A percentile compares a stretch with the other conserved stretches of the same genome.
Conservation (phyloP, 2,113 vertebrate genomes). For the Trogon melanurus region DNA sequence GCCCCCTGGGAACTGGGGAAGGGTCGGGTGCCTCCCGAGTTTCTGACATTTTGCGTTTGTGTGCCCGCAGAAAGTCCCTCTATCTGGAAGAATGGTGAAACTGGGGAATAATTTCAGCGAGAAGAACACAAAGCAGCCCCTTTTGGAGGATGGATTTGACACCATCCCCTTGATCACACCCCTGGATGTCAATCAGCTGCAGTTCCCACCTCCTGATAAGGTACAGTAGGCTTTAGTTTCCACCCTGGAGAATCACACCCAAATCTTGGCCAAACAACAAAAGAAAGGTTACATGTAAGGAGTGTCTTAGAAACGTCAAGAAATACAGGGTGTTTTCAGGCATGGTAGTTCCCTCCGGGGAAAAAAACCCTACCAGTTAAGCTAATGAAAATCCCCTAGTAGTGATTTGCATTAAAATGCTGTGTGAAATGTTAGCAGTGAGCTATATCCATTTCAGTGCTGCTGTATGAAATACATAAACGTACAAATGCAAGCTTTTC, state of each 20-base stretch:
- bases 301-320: not conserved
- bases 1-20: not conserved
- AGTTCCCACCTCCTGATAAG: conserved; percentile 93
- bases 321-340: not conserved
- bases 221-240: conserved; percentile 72
- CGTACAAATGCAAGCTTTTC: not conserved
- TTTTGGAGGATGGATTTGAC: conserved; percentile 92
- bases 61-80: conserved; percentile 17
- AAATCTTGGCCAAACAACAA: conserved; percentile 60
- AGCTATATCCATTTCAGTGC: not conserved
- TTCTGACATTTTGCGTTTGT: not conserved
- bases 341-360: not conserved
- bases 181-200: conserved; percentile 93
- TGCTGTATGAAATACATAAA: not conserved
- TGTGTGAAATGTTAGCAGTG: not conserved
- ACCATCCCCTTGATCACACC: conserved; percentile 95
- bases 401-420: not conserved
- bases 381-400: not conserved
- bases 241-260: conserved; percentile 54
- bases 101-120: conserved; percentile 93
- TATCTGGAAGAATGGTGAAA: conserved; percentile 87
- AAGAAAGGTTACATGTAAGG: conserved; percentile 15
- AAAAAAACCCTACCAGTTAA: not conserved
- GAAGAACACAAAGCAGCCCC: conserved; percentile 86
- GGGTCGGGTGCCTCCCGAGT: not conserved